Evolutionary conservation across 2,888 invertebrate genomes (phyloP).

Genomic region (Amiota communis): DNA sequence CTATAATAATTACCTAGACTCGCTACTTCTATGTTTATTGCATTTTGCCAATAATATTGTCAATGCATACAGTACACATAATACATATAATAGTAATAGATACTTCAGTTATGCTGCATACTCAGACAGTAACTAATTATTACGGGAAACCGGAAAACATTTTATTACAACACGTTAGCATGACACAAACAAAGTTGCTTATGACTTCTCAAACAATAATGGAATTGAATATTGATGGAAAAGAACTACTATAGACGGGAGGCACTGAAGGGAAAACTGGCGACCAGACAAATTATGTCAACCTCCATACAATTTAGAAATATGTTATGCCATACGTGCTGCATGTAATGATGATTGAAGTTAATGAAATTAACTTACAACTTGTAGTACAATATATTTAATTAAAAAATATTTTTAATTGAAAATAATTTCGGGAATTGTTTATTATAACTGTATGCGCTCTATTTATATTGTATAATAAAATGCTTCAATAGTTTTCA

Average conservation of each 20-base stretch:
- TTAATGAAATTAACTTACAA: not conserved
- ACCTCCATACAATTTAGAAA: slow-evolving; percentile 1
- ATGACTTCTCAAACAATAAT: no score
- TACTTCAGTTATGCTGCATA: no score
- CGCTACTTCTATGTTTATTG: slow-evolving; percentile 3
- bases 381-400: not conserved
- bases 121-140: slow-evolving; percentile 21
- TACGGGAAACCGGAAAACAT: slow-evolving; percentile 27
- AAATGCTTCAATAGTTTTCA: not conserved
- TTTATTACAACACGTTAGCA: slow-evolving; percentile 24
- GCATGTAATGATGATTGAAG: not conserved
- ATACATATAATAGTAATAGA: no score
- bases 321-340: not conserved
- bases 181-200: slow-evolving; percentile 4
- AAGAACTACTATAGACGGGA: no score
- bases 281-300: slow-evolving; percentile 20
- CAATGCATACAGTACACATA: not conserved
- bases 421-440: not conserved
- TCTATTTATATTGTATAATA: not conserved
- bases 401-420: not conserved
- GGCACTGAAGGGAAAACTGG: no score
- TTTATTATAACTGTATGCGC: not conserved
- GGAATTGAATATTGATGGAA: no score
- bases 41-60: not conserved
- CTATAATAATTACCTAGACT: slow-evolving; percentile 12